These are phyloP conservation scores for Choreutis nemorana DNA, from an alignment of 2,888 invertebrate species.

Conservation along the genomic window DNA sequence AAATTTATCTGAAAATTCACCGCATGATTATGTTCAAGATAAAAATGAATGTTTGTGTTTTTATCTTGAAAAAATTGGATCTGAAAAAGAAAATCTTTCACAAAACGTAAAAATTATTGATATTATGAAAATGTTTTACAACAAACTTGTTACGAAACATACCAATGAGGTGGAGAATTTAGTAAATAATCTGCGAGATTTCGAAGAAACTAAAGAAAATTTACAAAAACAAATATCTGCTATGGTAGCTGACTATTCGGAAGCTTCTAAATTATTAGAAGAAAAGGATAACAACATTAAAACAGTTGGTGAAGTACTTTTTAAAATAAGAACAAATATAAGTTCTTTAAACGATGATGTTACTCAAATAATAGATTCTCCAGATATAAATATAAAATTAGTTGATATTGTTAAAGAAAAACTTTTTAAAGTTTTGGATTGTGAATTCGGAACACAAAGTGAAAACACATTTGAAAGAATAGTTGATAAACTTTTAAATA, in stretches of 20 bases:
- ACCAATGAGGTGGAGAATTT: conserved; percentile 42
- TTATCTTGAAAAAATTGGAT: conserved; percentile 32
- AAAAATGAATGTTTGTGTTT: conserved; percentile 40
- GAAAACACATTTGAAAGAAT: conserved; percentile 26
- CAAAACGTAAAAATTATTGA: conserved; percentile 36
- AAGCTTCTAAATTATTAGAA: conserved; percentile 22
- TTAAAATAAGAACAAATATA: conserved; percentile 25
- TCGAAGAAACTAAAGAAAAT: conserved; percentile 26
- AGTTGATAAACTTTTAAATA: conserved; percentile 21
- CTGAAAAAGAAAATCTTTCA: conserved; percentile 21
- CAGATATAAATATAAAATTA: conserved; percentile 15
- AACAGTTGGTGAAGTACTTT: conserved; percentile 19
- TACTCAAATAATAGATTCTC: conserved; percentile 11
- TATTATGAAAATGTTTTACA: conserved; percentile 42
- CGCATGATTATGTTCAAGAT: conserved; percentile 31
- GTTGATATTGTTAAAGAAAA: conserved; percentile 27
- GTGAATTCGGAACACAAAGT: conserved; percentile 26
- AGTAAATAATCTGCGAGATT: conserved; percentile 36
- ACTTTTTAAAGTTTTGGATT: conserved; percentile 30
- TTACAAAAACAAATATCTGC: conserved; percentile 23
- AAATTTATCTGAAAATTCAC: conserved; percentile 26
- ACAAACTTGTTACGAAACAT: conserved; percentile 30
- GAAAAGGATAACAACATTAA: conserved; percentile 23
- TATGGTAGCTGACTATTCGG: conserved; percentile 19
- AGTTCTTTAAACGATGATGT: conserved; percentile 16